Conservation (phyloP, 2,113 vertebrate species). For the Vicugna pacos region DNA sequence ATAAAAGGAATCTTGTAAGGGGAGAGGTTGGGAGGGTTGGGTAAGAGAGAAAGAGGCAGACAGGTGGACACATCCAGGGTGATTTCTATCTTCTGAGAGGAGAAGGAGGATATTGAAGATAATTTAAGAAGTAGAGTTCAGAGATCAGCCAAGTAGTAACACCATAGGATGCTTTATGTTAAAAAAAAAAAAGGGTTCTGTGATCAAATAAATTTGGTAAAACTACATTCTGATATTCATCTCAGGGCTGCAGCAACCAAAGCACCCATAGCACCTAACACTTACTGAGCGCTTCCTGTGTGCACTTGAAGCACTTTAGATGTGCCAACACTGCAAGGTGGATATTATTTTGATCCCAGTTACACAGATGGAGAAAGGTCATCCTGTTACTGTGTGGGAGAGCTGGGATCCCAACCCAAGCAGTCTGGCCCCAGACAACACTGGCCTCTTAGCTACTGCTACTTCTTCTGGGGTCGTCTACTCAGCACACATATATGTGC, state of each 20-base stretch:
- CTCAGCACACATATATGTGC: background rate
- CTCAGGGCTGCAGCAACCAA: background rate
- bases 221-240: background rate
- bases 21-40: background rate
- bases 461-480: background rate
- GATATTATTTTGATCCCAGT: background rate
- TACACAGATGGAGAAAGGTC: background rate
- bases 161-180: background rate
- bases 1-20: background rate
- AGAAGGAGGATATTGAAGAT: background rate
- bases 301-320: background rate
- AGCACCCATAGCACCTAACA: background rate
- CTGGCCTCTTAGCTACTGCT: background rate
- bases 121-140: background rate
- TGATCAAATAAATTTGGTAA: background rate
- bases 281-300: background rate
- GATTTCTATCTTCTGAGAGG: background rate
- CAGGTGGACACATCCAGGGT: background rate
- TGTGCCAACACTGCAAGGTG: background rate
- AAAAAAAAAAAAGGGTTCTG: background rate
- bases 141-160: background rate
- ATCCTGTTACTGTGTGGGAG: background rate
- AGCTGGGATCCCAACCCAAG: background rate
- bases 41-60: background rate
- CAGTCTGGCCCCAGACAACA: background rate